These are phyloP conservation scores for Trichopria drosophilae DNA, from an alignment of 2,888 invertebrate species.

Conservation along the genomic window DNA sequence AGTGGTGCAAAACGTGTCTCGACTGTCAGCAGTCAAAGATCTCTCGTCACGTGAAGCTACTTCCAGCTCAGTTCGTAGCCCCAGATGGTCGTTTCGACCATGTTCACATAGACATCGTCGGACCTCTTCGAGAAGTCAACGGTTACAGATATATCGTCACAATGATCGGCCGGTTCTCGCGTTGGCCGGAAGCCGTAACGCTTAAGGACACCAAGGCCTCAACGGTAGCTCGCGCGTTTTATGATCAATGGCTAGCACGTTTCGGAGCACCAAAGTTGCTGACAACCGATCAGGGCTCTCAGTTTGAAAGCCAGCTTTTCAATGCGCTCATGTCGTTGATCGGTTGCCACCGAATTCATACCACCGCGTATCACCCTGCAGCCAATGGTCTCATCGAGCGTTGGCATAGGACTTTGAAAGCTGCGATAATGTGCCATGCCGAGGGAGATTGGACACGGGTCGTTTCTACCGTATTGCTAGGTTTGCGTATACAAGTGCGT, in stretches of 20 bases:
- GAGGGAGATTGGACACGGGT: no score
- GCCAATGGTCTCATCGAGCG: no score
- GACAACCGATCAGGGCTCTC: conserved; percentile 36
- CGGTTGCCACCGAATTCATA: not conserved
- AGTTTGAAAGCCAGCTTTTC: conserved; percentile 36
- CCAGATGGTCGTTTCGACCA: conserved; percentile 43
- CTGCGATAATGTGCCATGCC: no score
- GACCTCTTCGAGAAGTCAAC: conserved; percentile 7
- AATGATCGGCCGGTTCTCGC: conserved; percentile 39
- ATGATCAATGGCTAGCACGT: conserved; percentile 24
- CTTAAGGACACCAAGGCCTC: conserved; percentile 26
- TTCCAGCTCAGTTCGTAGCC: conserved; percentile 36
- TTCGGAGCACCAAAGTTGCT: conserved; percentile 29
- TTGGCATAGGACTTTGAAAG: no score
- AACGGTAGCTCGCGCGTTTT: conserved; percentile 28
- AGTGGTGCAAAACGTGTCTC: conserved; percentile 43
- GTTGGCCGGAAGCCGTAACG: conserved; percentile 33
- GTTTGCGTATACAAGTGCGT: no score
- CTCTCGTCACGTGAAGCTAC: conserved; percentile 40
- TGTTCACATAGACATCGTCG: conserved; percentile 48
- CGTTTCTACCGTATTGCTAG: no score
- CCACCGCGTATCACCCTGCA: no score
- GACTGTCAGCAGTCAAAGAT: conserved; percentile 48
- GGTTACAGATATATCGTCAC: conserved; percentile 47
- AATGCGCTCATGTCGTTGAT: not conserved